Percentiles rank a stretch among this genome's conserved stretches.
Conservation (phyloP, 2,888 invertebrate species). For the Anorthoa munda region DNA sequence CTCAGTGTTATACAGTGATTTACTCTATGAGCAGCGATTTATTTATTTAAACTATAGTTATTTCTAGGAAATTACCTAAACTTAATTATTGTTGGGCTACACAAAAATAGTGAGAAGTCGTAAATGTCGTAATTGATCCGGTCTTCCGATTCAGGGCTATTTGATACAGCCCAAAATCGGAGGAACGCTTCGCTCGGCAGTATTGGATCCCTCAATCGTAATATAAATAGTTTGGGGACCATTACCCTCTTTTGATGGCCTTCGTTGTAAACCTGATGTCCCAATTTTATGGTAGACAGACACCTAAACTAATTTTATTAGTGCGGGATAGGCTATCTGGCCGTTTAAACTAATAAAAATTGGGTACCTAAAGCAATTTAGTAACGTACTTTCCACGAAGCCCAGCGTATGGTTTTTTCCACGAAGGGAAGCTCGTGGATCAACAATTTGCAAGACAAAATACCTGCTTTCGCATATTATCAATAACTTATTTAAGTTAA, state of each 20-base stretch:
- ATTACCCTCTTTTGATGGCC: conserved; percentile 25
- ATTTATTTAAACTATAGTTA: too few relatives aligned
- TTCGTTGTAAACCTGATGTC: conserved; percentile 25
- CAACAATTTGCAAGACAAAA: neutral
- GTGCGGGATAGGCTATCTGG: neutral
- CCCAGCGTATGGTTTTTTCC: too few relatives aligned
- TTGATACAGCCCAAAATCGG: neutral
- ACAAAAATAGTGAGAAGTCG: too few relatives aligned
- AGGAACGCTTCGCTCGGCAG: neutral
- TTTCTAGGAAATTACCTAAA: too few relatives aligned
- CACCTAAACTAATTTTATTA: conserved; percentile 19
- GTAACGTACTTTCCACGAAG: too few relatives aligned
- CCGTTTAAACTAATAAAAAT: conserved; percentile 3
- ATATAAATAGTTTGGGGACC: conserved; percentile 27
- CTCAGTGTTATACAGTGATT: too few relatives aligned
- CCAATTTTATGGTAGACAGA: conserved; percentile 21
- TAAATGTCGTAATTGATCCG: too few relatives aligned
- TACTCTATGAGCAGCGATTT: too few relatives aligned
- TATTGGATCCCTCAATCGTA: conserved; percentile 13
- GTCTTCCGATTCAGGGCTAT: too few relatives aligned
- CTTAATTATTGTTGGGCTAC: too few relatives aligned
- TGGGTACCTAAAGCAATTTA: too few relatives aligned
- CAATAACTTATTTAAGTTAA: neutral
- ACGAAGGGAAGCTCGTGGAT: neutral
- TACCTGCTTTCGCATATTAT: neutral